Evolutionary conservation across 2,888 invertebrate genomes (phyloP).

Genomic region (Muscina levida): DNA sequence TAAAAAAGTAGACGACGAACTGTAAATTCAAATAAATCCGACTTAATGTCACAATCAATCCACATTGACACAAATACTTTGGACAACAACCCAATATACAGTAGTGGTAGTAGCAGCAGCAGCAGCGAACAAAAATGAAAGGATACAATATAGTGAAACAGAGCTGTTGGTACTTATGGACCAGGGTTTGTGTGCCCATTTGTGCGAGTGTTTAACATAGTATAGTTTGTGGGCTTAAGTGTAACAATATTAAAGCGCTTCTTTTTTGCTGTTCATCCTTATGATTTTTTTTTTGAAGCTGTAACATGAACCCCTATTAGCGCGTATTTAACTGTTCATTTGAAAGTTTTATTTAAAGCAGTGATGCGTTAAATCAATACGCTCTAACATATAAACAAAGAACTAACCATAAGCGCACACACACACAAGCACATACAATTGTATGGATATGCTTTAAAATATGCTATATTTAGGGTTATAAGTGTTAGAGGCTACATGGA

Average conservation of each 20-base stretch:
- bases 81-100: constrained; percentile 45
- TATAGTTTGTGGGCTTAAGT: constrained; percentile 41
- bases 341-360: constrained; percentile 77
- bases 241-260: constrained; percentile 35
- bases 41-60: constrained; percentile 79
- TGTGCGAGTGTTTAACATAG: not conserved
- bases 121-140: too few species aligned
- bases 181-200: constrained; percentile 2
- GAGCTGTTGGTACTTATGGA: not conserved
- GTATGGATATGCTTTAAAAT: too few species aligned
- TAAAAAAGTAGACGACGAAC: constrained; percentile 60
- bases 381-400: constrained; percentile 2
- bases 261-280: constrained; percentile 37
- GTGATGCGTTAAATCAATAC: constrained; percentile 78
- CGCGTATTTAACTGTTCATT: constrained; percentile 79
- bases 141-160: not conserved
- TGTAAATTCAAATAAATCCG: constrained; percentile 77
- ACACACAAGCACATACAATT: constrained; percentile 25
- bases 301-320: constrained; percentile 77
- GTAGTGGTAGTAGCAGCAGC: constrained; percentile 20
- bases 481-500: not conserved
- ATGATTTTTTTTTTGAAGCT: constrained; percentile 72
- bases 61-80: constrained; percentile 68
- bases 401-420: constrained; percentile 32
- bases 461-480: constrained; percentile 54